Conservation (phyloP, 2,797 vertebrate species). For the Cephalopachus bancanus region DNA sequence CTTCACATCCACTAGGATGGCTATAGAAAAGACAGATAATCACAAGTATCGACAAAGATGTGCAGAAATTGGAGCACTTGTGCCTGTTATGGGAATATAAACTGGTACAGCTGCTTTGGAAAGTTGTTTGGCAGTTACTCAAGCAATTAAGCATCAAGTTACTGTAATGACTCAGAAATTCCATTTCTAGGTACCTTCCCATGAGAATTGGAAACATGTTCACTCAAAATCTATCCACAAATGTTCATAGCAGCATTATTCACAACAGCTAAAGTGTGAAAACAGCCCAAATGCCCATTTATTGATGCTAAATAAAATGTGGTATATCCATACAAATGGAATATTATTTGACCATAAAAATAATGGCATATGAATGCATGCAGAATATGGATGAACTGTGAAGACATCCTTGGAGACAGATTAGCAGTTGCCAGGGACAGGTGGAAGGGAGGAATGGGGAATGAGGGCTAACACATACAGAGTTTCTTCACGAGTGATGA, state of each 20-base stretch:
- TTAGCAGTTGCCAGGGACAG: rapidly evolving
- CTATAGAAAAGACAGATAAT: not conserved
- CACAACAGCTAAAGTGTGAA: not conserved
- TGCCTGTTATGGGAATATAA: not conserved
- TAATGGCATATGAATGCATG: rapidly evolving
- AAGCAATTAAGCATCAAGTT: not conserved
- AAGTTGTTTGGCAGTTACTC: not conserved
- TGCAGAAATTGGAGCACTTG: not conserved
- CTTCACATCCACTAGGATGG: not conserved
- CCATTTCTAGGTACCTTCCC: rapidly evolving
- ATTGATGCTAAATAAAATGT: rapidly evolving
- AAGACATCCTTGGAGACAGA: too few relatives aligned
- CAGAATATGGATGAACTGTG: rapidly evolving
- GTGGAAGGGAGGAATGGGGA: rapidly evolving
- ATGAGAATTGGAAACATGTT: rapidly evolving
- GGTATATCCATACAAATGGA: rapidly evolving
- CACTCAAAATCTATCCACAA: too few relatives aligned
- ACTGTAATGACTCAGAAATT: not conserved
- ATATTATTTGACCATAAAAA: not conserved
- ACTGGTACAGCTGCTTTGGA: not conserved
- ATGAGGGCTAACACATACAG: rapidly evolving
- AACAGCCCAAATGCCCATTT: rapidly evolving
- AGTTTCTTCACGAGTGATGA: not conserved
- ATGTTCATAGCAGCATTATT: too few relatives aligned
- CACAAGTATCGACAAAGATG: rapidly evolving